Evolutionary conservation across 2,888 invertebrate genomes (phyloP), one percentile per base, ranked within the genome.

Genomic region (Sarcophaga subvicina): DNA sequence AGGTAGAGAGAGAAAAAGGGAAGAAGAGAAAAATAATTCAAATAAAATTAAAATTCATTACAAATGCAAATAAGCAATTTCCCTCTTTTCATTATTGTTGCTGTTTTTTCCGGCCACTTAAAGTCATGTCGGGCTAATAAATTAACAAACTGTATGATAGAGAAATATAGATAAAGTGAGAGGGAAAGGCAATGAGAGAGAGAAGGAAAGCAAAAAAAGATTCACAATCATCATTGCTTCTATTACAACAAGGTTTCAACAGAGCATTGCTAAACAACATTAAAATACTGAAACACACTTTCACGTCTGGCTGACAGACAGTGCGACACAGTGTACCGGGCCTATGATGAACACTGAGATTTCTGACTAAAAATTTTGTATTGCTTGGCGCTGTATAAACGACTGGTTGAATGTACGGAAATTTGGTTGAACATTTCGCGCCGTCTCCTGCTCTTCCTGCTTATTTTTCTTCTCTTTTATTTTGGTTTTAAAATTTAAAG

Each of bases 41-140:
- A 54, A 54, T 17, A 63, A 79, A 54, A 17, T 47, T 59, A 77
- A 25, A 85, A 81, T 77, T 81, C 69, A 78, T 85, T 81, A 81
- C 69, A 78, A 78, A 81, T 81, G 81, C 85, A 85, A 85, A 85
- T 81, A 85, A 73, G 81, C 59, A 85, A 85, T 81, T 85, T 85
- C 73, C 80, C 54, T 54, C 54, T 73, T 73, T 83, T 59, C 12
- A 79, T 54, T 54, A 17, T 54, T 14, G 25, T n/a, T 14, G 37
- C 37, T 49, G 22, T 6, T 12, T 20, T 70, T 47, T 60, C 72
- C 27, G 14, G 67, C 62, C 72, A 80, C 27, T 22, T 67, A 63
- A 84, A 83, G 25, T 69, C 72, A 67, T 76, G 62, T 54, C 63
- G 62, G 22, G 22, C 69, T 22, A 80, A 73, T 47, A 71, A 79